Conservation (phyloP, 2,797 vertebrate genomes). For the Hyperoplus lanceolatus region DNA sequence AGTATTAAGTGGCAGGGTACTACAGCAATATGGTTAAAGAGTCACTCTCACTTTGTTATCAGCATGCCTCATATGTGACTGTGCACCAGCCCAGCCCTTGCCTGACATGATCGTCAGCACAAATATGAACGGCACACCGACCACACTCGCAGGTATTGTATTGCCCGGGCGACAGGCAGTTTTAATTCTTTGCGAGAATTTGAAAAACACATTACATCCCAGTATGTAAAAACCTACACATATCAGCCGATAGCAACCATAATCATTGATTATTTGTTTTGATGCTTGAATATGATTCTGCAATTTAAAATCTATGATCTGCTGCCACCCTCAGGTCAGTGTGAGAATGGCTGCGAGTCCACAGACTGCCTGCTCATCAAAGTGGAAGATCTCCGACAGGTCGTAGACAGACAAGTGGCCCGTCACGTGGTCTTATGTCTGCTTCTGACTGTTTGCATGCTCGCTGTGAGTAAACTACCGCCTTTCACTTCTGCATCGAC, state of each 20-base stretch:
- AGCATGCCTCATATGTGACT: slow-evolving; percentile 90
- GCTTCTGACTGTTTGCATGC: slow-evolving; percentile 90
- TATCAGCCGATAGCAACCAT: background rate
- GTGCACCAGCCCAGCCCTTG: slow-evolving; percentile 80
- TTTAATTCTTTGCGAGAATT: background rate
- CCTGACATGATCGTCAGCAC: slow-evolving; percentile 82
- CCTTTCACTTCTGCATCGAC: slow-evolving; percentile 31
- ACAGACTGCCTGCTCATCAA: slow-evolving; percentile 88
- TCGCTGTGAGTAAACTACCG: slow-evolving; percentile 89
- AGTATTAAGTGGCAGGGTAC: background rate
- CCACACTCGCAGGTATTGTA: slow-evolving; percentile 86
- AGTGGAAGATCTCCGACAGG: slow-evolving; percentile 90
- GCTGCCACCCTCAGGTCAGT: slow-evolving; percentile 83
- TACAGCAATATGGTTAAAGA: background rate
- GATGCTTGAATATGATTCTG: too few species aligned
- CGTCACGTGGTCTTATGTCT: slow-evolving; percentile 92
- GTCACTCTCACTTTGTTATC: slow-evolving; percentile 48
- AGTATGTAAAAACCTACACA: background rate
- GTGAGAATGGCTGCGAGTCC: slow-evolving; percentile 87
- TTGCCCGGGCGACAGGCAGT: background rate
- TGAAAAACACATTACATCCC: background rate
- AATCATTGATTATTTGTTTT: background rate
- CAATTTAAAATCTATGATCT: slow-evolving; percentile 13
- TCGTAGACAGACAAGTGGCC: slow-evolving; percentile 88
- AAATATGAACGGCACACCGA: slow-evolving; percentile 66